Conservation (phyloP, 2,888 invertebrate species). For the Dicycla oo region DNA sequence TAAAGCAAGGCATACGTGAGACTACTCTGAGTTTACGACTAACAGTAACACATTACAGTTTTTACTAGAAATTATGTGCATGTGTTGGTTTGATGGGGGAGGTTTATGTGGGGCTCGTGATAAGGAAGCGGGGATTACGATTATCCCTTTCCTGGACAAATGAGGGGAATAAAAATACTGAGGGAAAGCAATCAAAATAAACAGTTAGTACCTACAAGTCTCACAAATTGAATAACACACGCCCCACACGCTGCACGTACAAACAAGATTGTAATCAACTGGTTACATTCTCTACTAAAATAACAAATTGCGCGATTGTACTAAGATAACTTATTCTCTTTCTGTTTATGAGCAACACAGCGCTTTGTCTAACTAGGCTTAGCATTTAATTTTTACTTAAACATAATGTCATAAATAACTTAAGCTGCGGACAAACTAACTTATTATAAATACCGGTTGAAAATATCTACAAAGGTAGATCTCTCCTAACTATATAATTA, state of each 20-base stretch:
- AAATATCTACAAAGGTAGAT: background rate
- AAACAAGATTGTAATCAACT: conserved; percentile 1
- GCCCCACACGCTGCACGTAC: background rate
- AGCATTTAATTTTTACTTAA: conserved; percentile 38
- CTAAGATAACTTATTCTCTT: conserved; percentile 2
- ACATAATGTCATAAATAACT: conserved; percentile 28
- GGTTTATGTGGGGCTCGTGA: conserved; percentile 43
- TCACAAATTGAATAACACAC: conserved; percentile 32
- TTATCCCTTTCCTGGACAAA: conserved; percentile 47
- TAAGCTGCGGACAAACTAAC: background rate
- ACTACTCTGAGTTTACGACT: conserved; percentile 43
- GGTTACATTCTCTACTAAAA: conserved; percentile 14
- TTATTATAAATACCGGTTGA: background rate
- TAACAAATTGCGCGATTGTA: conserved; percentile 7
- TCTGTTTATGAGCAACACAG: conserved; percentile 9
- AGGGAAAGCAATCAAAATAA: conserved; percentile 44
- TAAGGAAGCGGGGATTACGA: conserved; percentile 47
- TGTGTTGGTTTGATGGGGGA: conserved; percentile 46
- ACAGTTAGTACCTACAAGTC: conserved; percentile 27
- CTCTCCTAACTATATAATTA: no score
- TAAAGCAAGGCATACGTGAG: conserved; percentile 51
- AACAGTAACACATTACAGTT: conserved; percentile 50
- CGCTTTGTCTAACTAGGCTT: conserved; percentile 33
- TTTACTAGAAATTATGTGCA: conserved; percentile 42
- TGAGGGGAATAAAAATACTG: conserved; percentile 51